Evolutionary conservation across 2,113 vertebrate species (phyloP).

Genomic region (Phaetusa simplex): DNA sequence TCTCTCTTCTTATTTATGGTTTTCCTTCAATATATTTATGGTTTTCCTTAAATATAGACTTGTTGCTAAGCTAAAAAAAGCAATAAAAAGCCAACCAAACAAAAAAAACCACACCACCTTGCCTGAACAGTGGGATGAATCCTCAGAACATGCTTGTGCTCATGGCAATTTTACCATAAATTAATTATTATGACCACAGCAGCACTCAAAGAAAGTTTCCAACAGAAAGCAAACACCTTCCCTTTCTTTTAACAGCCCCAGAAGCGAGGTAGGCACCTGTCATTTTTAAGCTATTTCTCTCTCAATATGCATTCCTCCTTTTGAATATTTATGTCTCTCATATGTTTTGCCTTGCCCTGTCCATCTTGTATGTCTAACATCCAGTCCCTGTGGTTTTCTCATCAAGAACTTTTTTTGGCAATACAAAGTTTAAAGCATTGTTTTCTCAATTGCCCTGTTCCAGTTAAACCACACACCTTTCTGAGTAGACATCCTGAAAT

Average conservation of each 20-base stretch:
- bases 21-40: background rate
- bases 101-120: background rate
- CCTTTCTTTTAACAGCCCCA: background rate
- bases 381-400: background rate
- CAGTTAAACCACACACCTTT: background rate
- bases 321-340: background rate
- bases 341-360: background rate
- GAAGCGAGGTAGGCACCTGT: accelerated
- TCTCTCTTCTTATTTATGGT: background rate
- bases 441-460: background rate
- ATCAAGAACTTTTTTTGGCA: background rate
- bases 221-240: background rate
- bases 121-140: background rate
- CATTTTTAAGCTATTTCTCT: background rate
- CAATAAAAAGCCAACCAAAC: background rate
- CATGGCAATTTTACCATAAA: background rate
- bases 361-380: background rate
- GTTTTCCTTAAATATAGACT: background rate
- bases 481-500: background rate
- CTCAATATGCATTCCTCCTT: background rate
- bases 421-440: background rate
- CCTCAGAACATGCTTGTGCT: background rate
- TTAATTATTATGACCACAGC: background rate
- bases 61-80: background rate
- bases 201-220: background rate